Evolutionary conservation across 2,113 vertebrate species (phyloP), one percentile per base, ranked within the genome.

Genomic region (Grammomys surdaster): DNA sequence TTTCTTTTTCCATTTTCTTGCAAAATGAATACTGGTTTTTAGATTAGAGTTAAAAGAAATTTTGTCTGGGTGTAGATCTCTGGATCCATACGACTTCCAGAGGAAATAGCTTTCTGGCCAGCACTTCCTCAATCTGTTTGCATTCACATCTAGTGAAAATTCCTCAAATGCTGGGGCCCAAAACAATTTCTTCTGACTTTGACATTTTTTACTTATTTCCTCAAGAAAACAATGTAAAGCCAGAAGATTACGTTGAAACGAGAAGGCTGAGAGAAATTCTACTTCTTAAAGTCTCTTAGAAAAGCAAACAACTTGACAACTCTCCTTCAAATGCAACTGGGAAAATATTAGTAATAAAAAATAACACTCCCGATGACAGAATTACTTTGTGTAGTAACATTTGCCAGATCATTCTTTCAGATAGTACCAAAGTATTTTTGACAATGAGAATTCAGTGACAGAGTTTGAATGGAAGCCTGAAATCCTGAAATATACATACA

Each of bases 1-100:
- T 86, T 95, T 87, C 51, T 92, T n/a, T 78, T 75, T 80, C 63
- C 3, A 65, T 43, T 93, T 96, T 46, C n/a, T 96, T 94, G 58
- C 51, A 91, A 69, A 89, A 56, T 11, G 1, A 54, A 28, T 60
- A 33, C 20, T 67, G 16, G 24, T 13, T 87, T 48, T 88, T 77
- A 81, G 51, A 89, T 46, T 67, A 31, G n/a, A 95, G 33, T 92
- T 72, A 56, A 88, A 84, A 93, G n/a, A 90, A 11, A 40, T 72
- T 97, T 92, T 73, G 9, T 7, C 75, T 58, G 3, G 4, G 43
- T 81, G 94, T 94, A 67, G 6, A 72, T 16, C 56, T 56, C 16
- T 70, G 58, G 75, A 80, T 26, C 48, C 28, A 80, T 16, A 36
- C 14, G 3, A 3, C 24, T 72, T 94, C 4, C 43, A 85, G 54